Conservation (phyloP, 2,797 vertebrate genomes). For the Takifugu ocellatus region DNA sequence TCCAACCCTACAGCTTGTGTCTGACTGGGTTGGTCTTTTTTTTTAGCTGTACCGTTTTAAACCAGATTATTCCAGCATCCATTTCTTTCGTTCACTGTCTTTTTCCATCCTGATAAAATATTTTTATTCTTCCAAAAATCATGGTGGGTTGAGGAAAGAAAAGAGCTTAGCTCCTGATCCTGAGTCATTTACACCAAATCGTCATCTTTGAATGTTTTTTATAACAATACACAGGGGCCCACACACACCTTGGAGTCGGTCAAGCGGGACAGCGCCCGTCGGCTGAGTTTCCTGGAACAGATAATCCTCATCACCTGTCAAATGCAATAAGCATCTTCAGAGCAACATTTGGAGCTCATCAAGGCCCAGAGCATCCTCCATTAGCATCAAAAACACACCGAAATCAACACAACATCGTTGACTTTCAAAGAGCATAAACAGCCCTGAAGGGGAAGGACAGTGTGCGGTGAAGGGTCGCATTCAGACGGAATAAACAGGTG, state of each 20-base stretch:
- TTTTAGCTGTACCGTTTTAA: background rate
- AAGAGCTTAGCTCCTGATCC: constrained; percentile 13
- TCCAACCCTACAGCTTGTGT: constrained; percentile 44
- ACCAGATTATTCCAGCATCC: background rate
- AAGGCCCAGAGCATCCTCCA: constrained; percentile 31
- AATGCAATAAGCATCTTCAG: constrained; percentile 44
- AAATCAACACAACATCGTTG: constrained; percentile 33
- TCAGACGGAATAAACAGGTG: constrained; percentile 57
- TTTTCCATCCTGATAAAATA: no score
- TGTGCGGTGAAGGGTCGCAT: constrained; percentile 8
- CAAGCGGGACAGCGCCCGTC: constrained; percentile 21
- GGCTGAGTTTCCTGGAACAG: constrained; percentile 28
- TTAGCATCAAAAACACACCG: constrained; percentile 49
- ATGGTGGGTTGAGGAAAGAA: constrained; percentile 29
- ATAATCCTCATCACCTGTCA: constrained; percentile 62
- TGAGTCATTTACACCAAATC: constrained; percentile 40
- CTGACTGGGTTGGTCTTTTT: constrained; percentile 2
- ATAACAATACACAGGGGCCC: constrained; percentile 35
- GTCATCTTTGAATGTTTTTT: constrained; percentile 36
- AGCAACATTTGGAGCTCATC: constrained; percentile 57
- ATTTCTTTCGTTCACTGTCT: no score
- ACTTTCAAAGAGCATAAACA: constrained; percentile 39
- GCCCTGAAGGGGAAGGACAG: constrained; percentile 22
- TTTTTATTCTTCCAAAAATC: constrained; percentile 4
- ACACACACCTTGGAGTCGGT: constrained; percentile 57